A percentile compares a stretch with the other conserved stretches of the same genome.
Conservation (phyloP, 2,888 invertebrate genomes). For the Panzeria rudis region DNA sequence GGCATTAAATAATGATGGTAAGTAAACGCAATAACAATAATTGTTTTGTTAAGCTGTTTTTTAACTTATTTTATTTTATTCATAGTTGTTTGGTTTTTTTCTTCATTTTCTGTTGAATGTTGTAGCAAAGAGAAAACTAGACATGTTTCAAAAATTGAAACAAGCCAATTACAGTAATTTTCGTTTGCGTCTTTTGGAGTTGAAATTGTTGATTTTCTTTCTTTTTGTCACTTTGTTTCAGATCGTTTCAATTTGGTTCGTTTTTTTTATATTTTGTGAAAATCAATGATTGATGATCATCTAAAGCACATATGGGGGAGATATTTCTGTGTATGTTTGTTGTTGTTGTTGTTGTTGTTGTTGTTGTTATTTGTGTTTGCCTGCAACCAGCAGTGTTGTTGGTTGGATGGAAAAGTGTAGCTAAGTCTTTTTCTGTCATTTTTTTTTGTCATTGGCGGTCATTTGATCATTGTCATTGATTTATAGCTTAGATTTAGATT, state of each 20-base stretch:
- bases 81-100: conserved; percentile 20
- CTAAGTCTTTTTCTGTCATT: background rate
- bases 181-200: conserved; percentile 22
- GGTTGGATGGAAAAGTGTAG: conserved; percentile 16
- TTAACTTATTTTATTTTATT: background rate
- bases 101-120: conserved; percentile 38
- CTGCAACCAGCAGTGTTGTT: conserved; percentile 20
- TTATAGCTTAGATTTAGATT: conserved; percentile 69
- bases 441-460: conserved; percentile 50
- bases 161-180: conserved; percentile 68
- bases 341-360: background rate
- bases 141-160: conserved; percentile 67
- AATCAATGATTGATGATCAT: conserved; percentile 72
- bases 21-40: conserved; percentile 67
- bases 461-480: conserved; percentile 70
- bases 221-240: conserved; percentile 41
- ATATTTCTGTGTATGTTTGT: conserved; percentile 43
- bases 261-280: conserved; percentile 63
- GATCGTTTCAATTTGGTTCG: conserved; percentile 30
- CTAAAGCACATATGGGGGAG: conserved; percentile 69
- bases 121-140: conserved; percentile 70
- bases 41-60: conserved; percentile 41
- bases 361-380: background rate
- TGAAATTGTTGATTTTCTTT: conserved; percentile 44
- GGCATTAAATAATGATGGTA: conserved; percentile 64